A percentile compares a stretch with the other conserved stretches of the same genome.
phyloP scores from a whole-genome alignment of 2,888 invertebrate species.

The Sturmia bella region DNA sequence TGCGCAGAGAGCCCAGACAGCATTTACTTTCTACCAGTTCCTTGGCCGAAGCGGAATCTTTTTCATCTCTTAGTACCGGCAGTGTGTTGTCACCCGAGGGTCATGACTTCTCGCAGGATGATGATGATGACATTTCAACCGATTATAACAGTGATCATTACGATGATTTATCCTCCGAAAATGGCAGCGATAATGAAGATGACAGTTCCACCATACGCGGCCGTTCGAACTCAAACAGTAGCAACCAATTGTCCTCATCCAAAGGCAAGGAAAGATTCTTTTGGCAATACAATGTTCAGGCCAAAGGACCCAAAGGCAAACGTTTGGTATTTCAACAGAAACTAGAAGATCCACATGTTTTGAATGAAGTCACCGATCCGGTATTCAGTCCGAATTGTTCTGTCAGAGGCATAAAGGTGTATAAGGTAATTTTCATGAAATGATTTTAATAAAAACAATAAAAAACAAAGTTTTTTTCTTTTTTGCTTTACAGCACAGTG shows the following conservation, averaged over 20 bases:
- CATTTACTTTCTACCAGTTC: slow-evolving; percentile 93
- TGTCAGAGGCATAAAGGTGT: slow-evolving; percentile 93
- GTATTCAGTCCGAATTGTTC: slow-evolving; percentile 97
- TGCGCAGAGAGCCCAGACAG: slow-evolving; percentile 92
- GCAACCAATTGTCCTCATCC: slow-evolving; percentile 77
- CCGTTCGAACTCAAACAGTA: slow-evolving; percentile 70
- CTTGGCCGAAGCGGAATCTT: slow-evolving; percentile 91
- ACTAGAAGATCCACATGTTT: slow-evolving; percentile 94
- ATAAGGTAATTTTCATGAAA: slow-evolving; percentile 76
- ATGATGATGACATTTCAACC: slow-evolving; percentile 90
- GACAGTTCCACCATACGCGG: slow-evolving; percentile 75
- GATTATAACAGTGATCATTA: slow-evolving; percentile 94
- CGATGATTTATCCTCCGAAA: slow-evolving; percentile 92
- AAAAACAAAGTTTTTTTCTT: neutral
- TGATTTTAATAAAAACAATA: too few relatives aligned
- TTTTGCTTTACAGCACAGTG: slow-evolving; percentile 83
- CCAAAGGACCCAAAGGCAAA: slow-evolving; percentile 98
- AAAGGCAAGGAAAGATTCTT: slow-evolving; percentile 93
- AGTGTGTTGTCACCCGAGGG: slow-evolving; percentile 92
- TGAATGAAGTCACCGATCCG: slow-evolving; percentile 96
- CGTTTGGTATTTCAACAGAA: slow-evolving; percentile 91
- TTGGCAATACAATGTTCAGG: slow-evolving; percentile 99
- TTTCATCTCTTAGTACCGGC: slow-evolving; percentile 90
- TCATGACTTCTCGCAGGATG: slow-evolving; percentile 88
- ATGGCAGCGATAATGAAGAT: slow-evolving; percentile 83